Base-by-base conservation (phyloP, 2,797 vertebrate genomes). In the Pseudochirops corinnae region DNA sequence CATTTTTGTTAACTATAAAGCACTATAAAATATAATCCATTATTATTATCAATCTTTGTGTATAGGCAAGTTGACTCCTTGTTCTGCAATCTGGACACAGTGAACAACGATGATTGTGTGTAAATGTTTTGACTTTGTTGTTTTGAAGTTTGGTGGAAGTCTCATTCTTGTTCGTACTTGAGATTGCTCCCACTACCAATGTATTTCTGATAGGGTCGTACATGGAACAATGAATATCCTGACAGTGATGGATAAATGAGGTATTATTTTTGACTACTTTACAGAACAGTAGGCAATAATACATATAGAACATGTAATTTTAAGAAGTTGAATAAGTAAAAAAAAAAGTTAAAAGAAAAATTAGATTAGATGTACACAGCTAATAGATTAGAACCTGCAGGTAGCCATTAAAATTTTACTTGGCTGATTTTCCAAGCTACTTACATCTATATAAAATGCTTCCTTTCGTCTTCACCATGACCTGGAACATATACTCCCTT, bases 221-320 rank as follows among this genome's bases (percentile, higher is more conserved):
- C 9, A 7, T 21, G n/a, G n/a, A 52, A n/a, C 0, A 24, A 39
- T 90, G 94, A 90, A n/a, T 90, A 95, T 94, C 67, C 12, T 92
- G 55, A 60, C 60, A 52, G 57, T 67, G 62, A 50, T n/a, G 94
- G 52, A 26, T 53, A 91, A 67, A 24, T 62, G 13, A 95, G 91
- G 33, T 92, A 90, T 94, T 92, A 90, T 90, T 96, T 57, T 67
- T 18, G 3, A 31, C 50, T 46, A 29, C n/a, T 74, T 95, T 94
- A 60, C 46, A n/a, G 9, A 28, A 39, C 56, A 90, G 33, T 28
- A 33, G 29, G 18, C 90, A 56, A 6, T 46, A 74, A 46, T 46
- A 4, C 2, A 82, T 46, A 46, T 46, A 7, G 21, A 26, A 82
- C 74, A 26, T 82, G 21, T 4, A n/a, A 82, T 21, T 82, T 82